A percentile compares a stretch with the other conserved stretches of the same genome.
phyloP scores from a whole-genome alignment of 2,113 vertebrate species.

The Oreochromis tanganicae region DNA sequence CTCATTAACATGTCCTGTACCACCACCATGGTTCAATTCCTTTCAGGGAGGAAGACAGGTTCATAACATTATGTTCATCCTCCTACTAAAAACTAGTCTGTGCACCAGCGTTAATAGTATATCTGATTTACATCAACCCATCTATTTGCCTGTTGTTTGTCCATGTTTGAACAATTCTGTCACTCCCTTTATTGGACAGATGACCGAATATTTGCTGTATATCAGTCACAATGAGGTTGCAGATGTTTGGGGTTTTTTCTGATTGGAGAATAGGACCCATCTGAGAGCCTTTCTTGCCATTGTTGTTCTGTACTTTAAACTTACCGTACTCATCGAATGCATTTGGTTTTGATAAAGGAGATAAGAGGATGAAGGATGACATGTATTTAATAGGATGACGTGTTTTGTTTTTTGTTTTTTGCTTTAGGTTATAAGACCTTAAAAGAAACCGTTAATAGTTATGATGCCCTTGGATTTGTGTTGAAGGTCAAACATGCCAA shows the following conservation, averaged over 20 bases:
- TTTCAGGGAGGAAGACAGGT: slow-evolving; percentile 20
- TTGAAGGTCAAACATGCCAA: not conserved
- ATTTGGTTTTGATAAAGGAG: not conserved
- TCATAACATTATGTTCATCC: slow-evolving; percentile 18
- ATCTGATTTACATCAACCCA: not conserved
- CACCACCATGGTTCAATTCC: not conserved
- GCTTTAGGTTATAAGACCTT: not conserved
- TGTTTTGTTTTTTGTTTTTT: not conserved
- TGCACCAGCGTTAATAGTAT: not conserved
- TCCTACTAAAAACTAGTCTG: not conserved
- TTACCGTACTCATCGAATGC: not conserved
- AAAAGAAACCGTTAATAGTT: not conserved
- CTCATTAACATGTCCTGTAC: slow-evolving; percentile 53
- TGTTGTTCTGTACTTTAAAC: not conserved
- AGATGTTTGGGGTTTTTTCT: not conserved
- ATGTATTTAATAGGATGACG: not conserved
- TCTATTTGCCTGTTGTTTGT: not conserved
- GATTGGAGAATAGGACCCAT: not conserved
- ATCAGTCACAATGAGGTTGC: not conserved
- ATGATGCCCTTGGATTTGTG: not conserved
- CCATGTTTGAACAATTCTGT: not conserved
- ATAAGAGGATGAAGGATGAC: not conserved
- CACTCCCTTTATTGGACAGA: not conserved
- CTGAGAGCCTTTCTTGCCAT: not conserved
- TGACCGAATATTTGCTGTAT: not conserved